Conservation (phyloP, 2,888 invertebrate genomes). For the Ochropacha duplaris region DNA sequence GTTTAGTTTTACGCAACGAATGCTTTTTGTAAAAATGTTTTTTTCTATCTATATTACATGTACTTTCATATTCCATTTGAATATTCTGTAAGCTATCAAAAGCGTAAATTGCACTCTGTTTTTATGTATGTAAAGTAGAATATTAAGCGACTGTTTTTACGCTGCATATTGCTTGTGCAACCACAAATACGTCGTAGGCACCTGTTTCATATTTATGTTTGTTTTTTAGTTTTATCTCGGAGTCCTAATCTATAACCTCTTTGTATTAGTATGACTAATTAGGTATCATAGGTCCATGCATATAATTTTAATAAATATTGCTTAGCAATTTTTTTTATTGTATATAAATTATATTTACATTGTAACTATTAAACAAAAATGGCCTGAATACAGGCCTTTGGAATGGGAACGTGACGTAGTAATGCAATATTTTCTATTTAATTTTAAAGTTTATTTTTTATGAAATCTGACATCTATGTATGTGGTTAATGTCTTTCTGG, state of each 20-base stretch:
- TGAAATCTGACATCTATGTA: no score
- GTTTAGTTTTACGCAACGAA: slow-evolving; percentile 45
- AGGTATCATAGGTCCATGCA: not conserved
- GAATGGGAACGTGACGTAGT: no score
- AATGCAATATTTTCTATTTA: no score
- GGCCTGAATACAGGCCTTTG: no score
- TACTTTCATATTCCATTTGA: slow-evolving; percentile 9
- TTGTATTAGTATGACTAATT: not conserved
- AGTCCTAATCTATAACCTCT: not conserved
- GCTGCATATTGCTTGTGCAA: not conserved
- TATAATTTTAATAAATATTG: not conserved
- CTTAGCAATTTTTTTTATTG: not conserved
- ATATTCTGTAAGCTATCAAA: not conserved
- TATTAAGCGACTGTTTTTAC: not conserved
- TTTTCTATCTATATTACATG: slow-evolving; percentile 11
- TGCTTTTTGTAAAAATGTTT: slow-evolving; percentile 16
- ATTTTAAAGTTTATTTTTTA: no score
- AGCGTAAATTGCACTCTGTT: slow-evolving; percentile 1
- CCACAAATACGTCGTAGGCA: not conserved
- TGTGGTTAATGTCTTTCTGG: no score
- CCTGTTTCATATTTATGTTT: not conserved
- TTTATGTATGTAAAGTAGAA: not conserved
- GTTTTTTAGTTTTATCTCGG: not conserved
- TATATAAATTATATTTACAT: not conserved
- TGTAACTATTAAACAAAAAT: no score